Conservation (phyloP, 2,113 vertebrate species). For the Uropsilus gracilis region DNA sequence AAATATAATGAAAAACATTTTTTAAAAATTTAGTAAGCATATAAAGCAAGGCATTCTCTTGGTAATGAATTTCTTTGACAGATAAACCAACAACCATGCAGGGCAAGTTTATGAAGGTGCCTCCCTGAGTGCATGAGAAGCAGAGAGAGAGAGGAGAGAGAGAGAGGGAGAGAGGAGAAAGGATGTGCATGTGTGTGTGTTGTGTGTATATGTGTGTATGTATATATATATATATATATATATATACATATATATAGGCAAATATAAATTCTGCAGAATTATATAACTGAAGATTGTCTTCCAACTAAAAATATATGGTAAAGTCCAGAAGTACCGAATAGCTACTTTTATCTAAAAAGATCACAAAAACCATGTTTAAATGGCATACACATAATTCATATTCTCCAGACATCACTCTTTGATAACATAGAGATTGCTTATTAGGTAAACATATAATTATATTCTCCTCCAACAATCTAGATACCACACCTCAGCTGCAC, state of each 20-base stretch:
- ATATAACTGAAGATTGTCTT: not conserved
- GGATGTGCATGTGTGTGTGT: not conserved
- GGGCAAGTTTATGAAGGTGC: constrained; percentile 48
- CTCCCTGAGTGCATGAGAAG: not conserved
- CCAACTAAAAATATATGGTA: not conserved
- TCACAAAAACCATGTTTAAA: not conserved
- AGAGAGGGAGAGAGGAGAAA: not conserved
- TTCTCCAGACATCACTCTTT: not conserved
- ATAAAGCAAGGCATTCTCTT: constrained; percentile 64
- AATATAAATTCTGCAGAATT: not conserved
- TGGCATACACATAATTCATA: not conserved
- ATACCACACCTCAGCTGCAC: not conserved
- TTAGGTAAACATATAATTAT: constrained; percentile 43
- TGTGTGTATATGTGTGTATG: rapidly evolving
- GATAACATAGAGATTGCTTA: constrained; percentile 32
- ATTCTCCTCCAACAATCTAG: constrained; percentile 6
- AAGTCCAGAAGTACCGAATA: not conserved
- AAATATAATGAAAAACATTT: constrained; percentile 79
- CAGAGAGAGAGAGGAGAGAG: not conserved
- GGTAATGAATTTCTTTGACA: constrained; percentile 75
- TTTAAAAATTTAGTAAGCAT: constrained; percentile 72
- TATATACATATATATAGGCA: not conserved
- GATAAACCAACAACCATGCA: constrained; percentile 58
- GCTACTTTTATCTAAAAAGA: constrained; percentile 21
- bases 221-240: not conserved